A percentile compares a stretch with the other conserved stretches of the same genome.
These are phyloP conservation scores for Labia minor DNA, from an alignment of 2,888 invertebrate genomes.

Conservation along the genomic window DNA sequence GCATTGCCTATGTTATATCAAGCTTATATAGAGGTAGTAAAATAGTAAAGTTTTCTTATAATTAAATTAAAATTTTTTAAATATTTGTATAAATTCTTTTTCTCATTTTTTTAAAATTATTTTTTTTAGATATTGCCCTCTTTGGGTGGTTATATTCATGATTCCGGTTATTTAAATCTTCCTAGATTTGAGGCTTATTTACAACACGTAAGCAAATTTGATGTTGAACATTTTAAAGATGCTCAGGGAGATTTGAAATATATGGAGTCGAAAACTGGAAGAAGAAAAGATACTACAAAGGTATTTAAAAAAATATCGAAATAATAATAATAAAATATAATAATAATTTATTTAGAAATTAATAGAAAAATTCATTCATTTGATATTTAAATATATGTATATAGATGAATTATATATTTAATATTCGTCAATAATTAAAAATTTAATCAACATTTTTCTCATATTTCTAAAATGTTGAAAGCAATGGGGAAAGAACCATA, in stretches of 20 bases:
- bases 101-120: no score
- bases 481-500: no score
- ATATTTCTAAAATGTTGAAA: no score
- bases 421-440: no score
- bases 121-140: constrained; percentile 18
- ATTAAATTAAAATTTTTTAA: no score
- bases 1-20: constrained; percentile 78
- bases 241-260: constrained; percentile 71
- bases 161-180: constrained; percentile 72
- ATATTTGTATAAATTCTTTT: no score
- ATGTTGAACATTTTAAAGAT: constrained; percentile 63
- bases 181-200: constrained; percentile 75
- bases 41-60: constrained; percentile 14
- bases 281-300: constrained; percentile 38
- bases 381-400: no score
- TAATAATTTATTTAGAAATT: no score
- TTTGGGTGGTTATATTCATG: constrained; percentile 63
- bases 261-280: constrained; percentile 67
- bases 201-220: constrained; percentile 59
- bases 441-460: no score
- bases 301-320: not conserved
- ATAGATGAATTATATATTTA: no score
- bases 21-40: constrained; percentile 69
- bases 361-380: no score
- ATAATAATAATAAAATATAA: no score